A percentile compares a stretch with the other conserved stretches of the same genome.
These are phyloP conservation scores for Bradypus variegatus DNA, from an alignment of 2,797 vertebrate species.

Conservation along the genomic window DNA sequence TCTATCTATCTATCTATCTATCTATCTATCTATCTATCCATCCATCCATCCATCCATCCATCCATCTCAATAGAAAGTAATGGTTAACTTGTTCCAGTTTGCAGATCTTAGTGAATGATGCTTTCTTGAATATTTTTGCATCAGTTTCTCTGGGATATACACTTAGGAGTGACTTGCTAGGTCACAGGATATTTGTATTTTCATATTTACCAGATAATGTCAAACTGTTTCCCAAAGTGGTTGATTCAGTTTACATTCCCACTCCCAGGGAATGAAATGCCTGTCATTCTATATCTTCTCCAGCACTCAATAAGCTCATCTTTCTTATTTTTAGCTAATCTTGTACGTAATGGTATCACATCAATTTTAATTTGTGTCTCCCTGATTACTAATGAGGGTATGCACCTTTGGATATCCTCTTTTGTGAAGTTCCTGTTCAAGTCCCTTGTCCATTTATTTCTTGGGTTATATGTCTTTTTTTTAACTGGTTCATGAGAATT, in stretches of 20 bases:
- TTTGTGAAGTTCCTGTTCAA: neutral
- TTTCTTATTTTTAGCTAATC: neutral
- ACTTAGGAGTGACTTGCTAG: neutral
- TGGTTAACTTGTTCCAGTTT: neutral
- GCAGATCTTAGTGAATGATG: neutral
- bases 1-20: neutral
- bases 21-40: neutral
- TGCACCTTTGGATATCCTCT: neutral
- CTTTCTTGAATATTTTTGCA: neutral
- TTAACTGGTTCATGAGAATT: neutral
- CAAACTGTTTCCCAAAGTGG: neutral
- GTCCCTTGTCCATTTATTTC: neutral
- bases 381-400: neutral
- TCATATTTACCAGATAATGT: neutral
- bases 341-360: neutral
- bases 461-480: neutral
- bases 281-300: neutral
- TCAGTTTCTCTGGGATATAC: neutral
- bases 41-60: too few relatives aligned
- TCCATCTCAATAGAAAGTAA: neutral
- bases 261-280: neutral
- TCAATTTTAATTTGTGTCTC: constrained; percentile 22
- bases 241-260: neutral
- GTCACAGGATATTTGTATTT: neutral
- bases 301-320: neutral